A percentile compares a stretch with the other conserved stretches of the same genome.
Evolutionary conservation across 2,113 vertebrate species (phyloP).

Genomic region (Psilopogon haemacephalus): DNA sequence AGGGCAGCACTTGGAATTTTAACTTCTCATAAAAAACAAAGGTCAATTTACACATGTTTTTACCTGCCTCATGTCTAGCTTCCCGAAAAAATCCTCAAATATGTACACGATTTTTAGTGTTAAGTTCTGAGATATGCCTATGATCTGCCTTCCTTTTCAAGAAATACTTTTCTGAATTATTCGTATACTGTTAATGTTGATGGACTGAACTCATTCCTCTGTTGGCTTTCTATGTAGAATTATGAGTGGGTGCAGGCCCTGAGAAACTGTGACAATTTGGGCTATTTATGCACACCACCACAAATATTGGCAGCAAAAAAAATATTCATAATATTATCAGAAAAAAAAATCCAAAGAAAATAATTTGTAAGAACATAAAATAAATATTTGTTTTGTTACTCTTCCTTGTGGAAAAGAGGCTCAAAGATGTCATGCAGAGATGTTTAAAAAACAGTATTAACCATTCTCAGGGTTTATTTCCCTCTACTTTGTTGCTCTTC

Average conservation of each 20-base stretch:
- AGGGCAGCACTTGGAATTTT: neutral
- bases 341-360: neutral
- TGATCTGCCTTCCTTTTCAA: neutral
- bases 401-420: neutral
- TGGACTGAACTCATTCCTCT: neutral
- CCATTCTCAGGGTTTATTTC: neutral
- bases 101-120: neutral
- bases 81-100: neutral
- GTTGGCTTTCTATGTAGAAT: neutral
- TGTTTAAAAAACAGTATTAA: neutral
- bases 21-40: rapidly evolving
- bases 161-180: neutral
- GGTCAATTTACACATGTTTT: neutral
- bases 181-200: neutral
- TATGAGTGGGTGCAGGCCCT: neutral
- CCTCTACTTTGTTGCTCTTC: neutral
- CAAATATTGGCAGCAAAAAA: neutral
- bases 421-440: conserved; percentile 15
- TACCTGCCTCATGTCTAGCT: neutral
- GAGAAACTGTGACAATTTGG: neutral
- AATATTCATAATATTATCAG: neutral
- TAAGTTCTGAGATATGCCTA: neutral
- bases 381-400: conserved; percentile 17
- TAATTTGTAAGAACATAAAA: conserved; percentile 6
- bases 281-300: neutral